A percentile compares a stretch with the other conserved stretches of the same genome.
Conservation (phyloP, 2,888 invertebrate genomes). For the Cephus nigrinus region DNA sequence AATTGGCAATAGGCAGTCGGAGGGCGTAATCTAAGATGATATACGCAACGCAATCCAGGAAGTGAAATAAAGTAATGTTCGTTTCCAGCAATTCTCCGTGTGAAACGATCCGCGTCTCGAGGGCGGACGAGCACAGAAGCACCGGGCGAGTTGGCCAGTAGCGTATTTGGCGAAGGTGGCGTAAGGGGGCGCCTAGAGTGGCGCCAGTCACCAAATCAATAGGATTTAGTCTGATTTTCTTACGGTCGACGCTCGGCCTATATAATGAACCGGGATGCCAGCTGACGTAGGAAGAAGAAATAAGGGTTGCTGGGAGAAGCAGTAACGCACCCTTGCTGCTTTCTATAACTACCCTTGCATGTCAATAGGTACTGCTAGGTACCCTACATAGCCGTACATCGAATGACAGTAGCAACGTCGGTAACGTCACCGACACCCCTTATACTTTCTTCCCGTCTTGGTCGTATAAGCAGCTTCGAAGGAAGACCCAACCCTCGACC, state of each 20-base stretch:
- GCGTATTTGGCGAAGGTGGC: neutral
- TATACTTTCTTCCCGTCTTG: neutral
- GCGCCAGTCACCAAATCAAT: constrained; percentile 36
- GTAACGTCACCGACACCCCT: neutral
- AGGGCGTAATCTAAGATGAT: neutral
- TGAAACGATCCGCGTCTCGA: neutral
- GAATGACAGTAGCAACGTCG: neutral
- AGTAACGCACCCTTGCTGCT: neutral
- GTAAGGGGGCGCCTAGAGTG: constrained; percentile 13
- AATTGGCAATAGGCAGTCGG: neutral
- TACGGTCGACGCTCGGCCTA: neutral
- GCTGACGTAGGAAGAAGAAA: neutral
- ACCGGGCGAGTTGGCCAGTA: neutral
- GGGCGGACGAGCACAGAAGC: neutral
- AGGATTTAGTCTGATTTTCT: constrained; percentile 28
- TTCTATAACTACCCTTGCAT: neutral
- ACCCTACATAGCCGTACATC: neutral
- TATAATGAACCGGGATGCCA: neutral
- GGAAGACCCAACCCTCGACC: too few species aligned
- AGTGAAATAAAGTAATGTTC: neutral
- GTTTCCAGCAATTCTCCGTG: neutral
- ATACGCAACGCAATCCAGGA: neutral
- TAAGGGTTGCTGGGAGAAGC: neutral
- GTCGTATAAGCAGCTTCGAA: neutral
- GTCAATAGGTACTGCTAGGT: neutral